These are phyloP conservation scores for Conus canariensis DNA, from an alignment of 2,888 invertebrate genomes.

Conservation along the genomic window DNA sequence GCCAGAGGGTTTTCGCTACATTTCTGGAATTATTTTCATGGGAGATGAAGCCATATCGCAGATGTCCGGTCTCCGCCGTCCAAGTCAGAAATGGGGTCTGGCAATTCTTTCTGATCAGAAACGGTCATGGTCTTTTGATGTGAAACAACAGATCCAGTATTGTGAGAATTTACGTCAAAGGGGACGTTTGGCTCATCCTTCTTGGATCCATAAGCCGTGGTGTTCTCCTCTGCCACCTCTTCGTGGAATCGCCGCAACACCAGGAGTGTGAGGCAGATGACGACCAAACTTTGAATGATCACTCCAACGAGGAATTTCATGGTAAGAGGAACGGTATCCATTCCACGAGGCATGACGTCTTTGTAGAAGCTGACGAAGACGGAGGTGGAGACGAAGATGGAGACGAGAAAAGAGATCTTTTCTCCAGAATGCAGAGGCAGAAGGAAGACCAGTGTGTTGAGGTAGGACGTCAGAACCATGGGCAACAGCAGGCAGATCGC, in stretches of 20 bases:
- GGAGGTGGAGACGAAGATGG: slow-evolving; percentile 45
- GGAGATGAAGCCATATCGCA: background rate
- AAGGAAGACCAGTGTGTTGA: slow-evolving; percentile 46
- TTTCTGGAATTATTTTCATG: background rate
- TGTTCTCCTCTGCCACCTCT: slow-evolving; percentile 8
- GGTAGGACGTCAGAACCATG: slow-evolving; percentile 38
- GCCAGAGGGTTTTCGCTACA: background rate
- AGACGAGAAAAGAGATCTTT: slow-evolving; percentile 47
- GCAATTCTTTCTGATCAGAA: no score
- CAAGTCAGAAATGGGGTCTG: background rate
- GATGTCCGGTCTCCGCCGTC: background rate
- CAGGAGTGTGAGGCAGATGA: slow-evolving; percentile 33
- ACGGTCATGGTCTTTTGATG: no score
- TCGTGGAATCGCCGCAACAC: slow-evolving; percentile 34
- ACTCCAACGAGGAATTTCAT: slow-evolving; percentile 36
- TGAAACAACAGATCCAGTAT: no score
- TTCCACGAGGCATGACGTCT: slow-evolving; percentile 41
- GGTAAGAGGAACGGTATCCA: slow-evolving; percentile 22
- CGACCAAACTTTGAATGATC: slow-evolving; percentile 28
- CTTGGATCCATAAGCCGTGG: background rate
- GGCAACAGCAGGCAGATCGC: slow-evolving; percentile 35
- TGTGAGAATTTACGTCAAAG: no score
- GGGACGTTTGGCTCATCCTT: background rate
- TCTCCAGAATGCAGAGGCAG: slow-evolving; percentile 44
- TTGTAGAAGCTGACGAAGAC: slow-evolving; percentile 42